Evolutionary conservation across 2,113 vertebrate genomes (phyloP).

Genomic region (Chlamydotis undulata): DNA sequence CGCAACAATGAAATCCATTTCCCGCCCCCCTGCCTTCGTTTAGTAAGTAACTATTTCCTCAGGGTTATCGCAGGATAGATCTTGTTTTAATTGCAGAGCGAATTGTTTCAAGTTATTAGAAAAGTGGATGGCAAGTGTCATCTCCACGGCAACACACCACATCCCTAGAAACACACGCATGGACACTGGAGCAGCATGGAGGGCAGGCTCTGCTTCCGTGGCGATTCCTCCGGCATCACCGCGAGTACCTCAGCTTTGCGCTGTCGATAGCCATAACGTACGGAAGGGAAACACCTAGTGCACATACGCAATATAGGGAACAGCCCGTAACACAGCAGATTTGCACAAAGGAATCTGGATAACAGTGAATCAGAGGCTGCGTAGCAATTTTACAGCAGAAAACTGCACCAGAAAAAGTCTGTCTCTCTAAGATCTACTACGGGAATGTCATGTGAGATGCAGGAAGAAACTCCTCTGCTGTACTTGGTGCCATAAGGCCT

Average conservation of each 20-base stretch:
- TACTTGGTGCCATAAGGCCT: background rate
- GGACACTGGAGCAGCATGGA: background rate
- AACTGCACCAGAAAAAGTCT: background rate
- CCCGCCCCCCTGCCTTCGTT: background rate
- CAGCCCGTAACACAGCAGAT: background rate
- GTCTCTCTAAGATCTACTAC: background rate
- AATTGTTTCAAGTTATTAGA: slow-evolving; percentile 25
- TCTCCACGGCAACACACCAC: slow-evolving; percentile 4
- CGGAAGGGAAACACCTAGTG: background rate
- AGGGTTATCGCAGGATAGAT: background rate
- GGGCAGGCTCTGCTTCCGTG: background rate
- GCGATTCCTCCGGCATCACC: background rate
- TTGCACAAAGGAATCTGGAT: background rate
- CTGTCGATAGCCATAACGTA: background rate
- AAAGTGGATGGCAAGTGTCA: slow-evolving; percentile 24
- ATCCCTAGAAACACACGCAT: background rate
- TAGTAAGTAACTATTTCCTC: slow-evolving; percentile 12
- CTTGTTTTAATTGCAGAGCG: background rate
- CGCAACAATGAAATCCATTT: background rate
- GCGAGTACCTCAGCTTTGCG: background rate
- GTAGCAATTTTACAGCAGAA: background rate
- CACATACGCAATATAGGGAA: background rate
- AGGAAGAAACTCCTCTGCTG: background rate
- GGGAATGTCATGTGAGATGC: background rate
- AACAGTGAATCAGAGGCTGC: background rate